Evolutionary conservation across 2,888 invertebrate species (phyloP).

Genomic region (Platynereis dumerilii): DNA sequence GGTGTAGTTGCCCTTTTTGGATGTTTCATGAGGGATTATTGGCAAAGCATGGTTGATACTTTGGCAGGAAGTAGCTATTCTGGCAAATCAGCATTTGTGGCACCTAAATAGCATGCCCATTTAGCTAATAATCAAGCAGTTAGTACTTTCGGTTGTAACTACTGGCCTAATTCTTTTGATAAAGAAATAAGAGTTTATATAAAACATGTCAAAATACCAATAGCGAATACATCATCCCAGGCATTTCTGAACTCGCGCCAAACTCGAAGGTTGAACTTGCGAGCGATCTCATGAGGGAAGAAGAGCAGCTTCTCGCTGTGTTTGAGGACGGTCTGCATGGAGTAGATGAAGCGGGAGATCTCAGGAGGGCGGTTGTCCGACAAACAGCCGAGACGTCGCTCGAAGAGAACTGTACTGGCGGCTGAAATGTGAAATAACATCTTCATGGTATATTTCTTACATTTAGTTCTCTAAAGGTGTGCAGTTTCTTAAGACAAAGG

Average conservation of each 20-base stretch:
- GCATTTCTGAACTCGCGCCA: not conserved
- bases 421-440: not conserved
- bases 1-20: no score
- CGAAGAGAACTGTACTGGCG: not conserved
- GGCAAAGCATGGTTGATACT: no score
- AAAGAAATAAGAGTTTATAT: no score
- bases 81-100: no score
- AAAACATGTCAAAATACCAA: not conserved
- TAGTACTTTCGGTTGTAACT: no score
- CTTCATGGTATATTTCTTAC: not conserved
- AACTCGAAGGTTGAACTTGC: not conserved
- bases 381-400: not conserved
- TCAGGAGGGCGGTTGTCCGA: not conserved
- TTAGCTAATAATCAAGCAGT: no score
- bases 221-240: slow-evolving; percentile 3
- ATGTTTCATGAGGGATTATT: no score
- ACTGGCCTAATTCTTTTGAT: no score
- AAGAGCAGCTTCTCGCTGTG: slow-evolving; percentile 6
- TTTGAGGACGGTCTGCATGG: not conserved
- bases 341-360: not conserved
- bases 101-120: no score
- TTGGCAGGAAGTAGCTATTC: no score
- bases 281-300: not conserved
- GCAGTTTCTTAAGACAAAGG: no score
- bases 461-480: no score